Percentiles rank a stretch among this genome's conserved stretches.
phyloP scores from a whole-genome alignment of 2,113 vertebrate species.

The Gasterosteus aculeatus region DNA sequence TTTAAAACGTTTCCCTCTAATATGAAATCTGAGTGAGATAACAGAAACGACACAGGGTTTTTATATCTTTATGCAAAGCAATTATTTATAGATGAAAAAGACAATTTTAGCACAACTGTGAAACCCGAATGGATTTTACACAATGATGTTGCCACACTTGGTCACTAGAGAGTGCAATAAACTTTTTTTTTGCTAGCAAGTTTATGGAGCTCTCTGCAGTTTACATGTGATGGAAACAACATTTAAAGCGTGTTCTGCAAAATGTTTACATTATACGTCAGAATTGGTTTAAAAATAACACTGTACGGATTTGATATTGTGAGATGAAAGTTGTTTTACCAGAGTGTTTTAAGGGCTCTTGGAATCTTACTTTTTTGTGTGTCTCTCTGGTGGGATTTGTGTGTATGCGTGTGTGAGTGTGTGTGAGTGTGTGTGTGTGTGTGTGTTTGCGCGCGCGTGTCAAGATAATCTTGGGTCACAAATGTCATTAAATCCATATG shows the following conservation, averaged over 20 bases:
- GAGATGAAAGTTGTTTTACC: constrained; percentile 47
- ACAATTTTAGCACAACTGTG: constrained; percentile 67
- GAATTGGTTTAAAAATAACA: constrained; percentile 33
- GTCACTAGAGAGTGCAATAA: constrained; percentile 70
- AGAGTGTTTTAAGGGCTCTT: constrained; percentile 73
- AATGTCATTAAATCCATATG: constrained; percentile 75
- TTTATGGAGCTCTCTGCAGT: constrained; percentile 44
- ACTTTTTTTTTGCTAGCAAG: constrained; percentile 26
- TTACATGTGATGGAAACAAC: constrained; percentile 45
- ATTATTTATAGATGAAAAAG: constrained; percentile 17
- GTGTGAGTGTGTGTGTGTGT: constrained; percentile 35
- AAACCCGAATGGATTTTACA: constrained; percentile 47
- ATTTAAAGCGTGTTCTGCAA: constrained; percentile 40
- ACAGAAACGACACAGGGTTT: constrained; percentile 30
- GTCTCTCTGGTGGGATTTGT: constrained; percentile 79
- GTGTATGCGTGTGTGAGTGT: constrained; percentile 34
- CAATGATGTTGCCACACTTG: constrained; percentile 55
- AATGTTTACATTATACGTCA: constrained; percentile 73
- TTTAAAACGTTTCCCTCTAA: constrained; percentile 28
- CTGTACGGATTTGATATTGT: constrained; percentile 53
- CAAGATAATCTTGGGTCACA: constrained; percentile 67
- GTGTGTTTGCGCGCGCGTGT: constrained; percentile 39
- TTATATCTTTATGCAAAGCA: constrained; percentile 49
- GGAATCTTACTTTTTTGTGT: constrained; percentile 59
- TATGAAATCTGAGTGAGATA: constrained; percentile 34